These are phyloP conservation scores for Antheraea assamensis DNA, from an alignment of 2,888 invertebrate species.

Conservation along the genomic window DNA sequence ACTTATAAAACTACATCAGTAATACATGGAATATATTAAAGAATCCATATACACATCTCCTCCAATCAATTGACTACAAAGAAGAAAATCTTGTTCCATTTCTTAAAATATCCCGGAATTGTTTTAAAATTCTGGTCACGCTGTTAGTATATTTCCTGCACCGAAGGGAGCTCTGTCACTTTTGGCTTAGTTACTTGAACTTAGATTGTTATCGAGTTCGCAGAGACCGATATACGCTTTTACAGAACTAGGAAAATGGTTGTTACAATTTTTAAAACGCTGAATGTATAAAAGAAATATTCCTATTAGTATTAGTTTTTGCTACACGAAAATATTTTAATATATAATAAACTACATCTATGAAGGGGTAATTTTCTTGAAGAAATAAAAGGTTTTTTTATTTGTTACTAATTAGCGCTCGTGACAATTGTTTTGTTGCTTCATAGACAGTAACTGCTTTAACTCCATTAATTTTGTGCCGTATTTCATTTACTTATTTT, in stretches of 20 bases:
- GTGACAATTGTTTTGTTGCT: too few relatives aligned
- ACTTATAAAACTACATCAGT: background rate
- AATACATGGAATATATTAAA: background rate
- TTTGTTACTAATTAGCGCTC: too few relatives aligned
- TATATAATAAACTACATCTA: too few relatives aligned
- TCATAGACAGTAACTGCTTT: too few relatives aligned
- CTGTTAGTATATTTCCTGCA: constrained; percentile 2
- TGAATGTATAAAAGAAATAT: background rate
- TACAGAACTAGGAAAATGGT: background rate
- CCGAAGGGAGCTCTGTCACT: constrained; percentile 17
- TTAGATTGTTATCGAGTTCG: constrained; percentile 23
- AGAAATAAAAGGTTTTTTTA: too few relatives aligned
- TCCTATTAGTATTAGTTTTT: too few relatives aligned
- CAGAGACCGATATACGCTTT: background rate
- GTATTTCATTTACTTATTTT: too few relatives aligned
- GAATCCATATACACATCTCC: background rate
- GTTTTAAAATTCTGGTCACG: constrained; percentile 7
- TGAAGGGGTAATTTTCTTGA: too few relatives aligned
- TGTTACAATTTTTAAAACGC: background rate
- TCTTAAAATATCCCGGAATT: background rate
- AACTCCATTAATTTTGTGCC: too few relatives aligned
- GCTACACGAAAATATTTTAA: too few relatives aligned
- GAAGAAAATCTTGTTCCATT: background rate
- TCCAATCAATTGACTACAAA: background rate
- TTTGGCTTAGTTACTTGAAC: constrained; percentile 22